These are phyloP conservation scores for Gymnarchus niloticus DNA, from an alignment of 2,113 vertebrate genomes.

Conservation along the genomic window DNA sequence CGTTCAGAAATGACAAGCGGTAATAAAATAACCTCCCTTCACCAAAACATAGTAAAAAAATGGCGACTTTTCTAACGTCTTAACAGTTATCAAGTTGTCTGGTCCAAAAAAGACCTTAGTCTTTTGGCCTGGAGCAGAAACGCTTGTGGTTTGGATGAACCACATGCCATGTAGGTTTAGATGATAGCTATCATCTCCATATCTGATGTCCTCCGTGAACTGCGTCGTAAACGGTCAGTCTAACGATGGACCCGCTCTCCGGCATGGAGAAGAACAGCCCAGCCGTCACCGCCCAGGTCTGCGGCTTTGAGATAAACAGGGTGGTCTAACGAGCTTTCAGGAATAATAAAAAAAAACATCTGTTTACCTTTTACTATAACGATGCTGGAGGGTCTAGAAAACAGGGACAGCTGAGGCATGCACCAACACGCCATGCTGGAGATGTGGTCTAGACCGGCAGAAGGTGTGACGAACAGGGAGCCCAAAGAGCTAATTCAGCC, in stretches of 20 bases:
- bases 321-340: slow-evolving; percentile 6
- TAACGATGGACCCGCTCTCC: too few species aligned
- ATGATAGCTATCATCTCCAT: neutral
- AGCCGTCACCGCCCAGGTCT: neutral
- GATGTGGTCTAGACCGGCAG: neutral
- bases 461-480: neutral
- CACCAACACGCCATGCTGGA: too few species aligned
- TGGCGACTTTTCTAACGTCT: neutral
- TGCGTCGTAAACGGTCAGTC: neutral
- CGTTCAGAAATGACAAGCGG: neutral
- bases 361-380: neutral
- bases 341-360: too few species aligned
- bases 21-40: neutral
- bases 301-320: slow-evolving; percentile 8
- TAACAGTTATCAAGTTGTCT: neutral
- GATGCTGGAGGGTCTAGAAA: too few species aligned
- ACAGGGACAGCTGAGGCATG: too few species aligned
- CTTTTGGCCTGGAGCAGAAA: neutral
- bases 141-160: neutral
- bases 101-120: neutral
- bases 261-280: too few species aligned
- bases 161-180: neutral
- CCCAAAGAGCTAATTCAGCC: neutral
- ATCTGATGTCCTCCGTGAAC: neutral
- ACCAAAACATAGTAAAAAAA: neutral